Evolutionary conservation across 2,113 vertebrate species (phyloP).

Genomic region (Calonectris borealis): DNA sequence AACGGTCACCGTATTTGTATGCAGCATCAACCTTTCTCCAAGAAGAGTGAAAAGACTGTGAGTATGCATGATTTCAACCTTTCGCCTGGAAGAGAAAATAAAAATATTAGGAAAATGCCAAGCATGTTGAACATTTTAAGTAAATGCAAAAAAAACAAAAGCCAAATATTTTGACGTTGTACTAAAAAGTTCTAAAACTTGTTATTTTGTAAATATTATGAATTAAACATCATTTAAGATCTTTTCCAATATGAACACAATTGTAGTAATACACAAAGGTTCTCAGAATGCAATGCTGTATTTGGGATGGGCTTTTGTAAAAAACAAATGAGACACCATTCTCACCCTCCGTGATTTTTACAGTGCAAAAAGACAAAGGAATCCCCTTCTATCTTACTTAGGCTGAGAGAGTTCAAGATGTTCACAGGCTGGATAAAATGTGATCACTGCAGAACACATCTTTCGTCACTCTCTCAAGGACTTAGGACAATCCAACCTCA

Average conservation of each 20-base stretch:
- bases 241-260: not conserved
- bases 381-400: not conserved
- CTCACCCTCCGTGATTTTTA: not conserved
- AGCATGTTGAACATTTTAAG: not conserved
- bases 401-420: not conserved
- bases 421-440: not conserved
- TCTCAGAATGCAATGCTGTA: not conserved
- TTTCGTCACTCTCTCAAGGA: not conserved
- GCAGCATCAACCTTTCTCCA: conserved; percentile 91
- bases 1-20: conserved; percentile 90
- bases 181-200: not conserved
- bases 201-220: not conserved
- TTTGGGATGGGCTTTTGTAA: not conserved
- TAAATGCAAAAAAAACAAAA: not conserved
- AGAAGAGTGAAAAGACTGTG: conserved; percentile 97
- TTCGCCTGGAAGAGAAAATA: conserved; percentile 79
- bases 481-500: not conserved
- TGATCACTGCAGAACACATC: not conserved
- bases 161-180: not conserved
- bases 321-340: not conserved
- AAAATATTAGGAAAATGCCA: not conserved
- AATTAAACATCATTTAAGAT: not conserved
- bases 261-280: not conserved
- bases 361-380: not conserved
- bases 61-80: conserved; percentile 98